Evolutionary conservation across 2,888 invertebrate species (phyloP), one percentile per base, ranked within the genome.

Genomic region (Acrocyrtus sp.): DNA sequence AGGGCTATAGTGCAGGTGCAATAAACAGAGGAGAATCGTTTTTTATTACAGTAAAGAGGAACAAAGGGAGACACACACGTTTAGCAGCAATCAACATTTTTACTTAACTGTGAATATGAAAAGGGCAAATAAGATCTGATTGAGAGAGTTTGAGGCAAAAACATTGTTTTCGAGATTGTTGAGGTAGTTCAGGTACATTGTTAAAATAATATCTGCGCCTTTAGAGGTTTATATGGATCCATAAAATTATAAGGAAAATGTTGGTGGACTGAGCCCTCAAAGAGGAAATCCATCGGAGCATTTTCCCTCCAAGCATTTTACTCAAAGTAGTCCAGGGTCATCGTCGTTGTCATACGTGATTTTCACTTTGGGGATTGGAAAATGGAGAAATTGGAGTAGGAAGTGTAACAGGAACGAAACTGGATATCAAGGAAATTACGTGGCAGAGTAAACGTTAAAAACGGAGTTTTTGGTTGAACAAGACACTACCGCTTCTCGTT

Each of bases 291-390:
- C 22, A 15, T 12, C 6, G 15, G n/a, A 24, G 17, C 56, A n/a
- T 39, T 43, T 15, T 39, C n/a, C 43, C 45, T 48, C 22, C 29
- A 58, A 45, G n/a, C 51, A 60, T 48, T 57, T 56, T 50, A 41
- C 43, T 29, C 27, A 17, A 72, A 72, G 72, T 72, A 72, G 72
- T 72, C 66, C 72, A 72, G 66, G 72, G 72, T 56, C 72, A 61
- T 72, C 57, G 17, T 61, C 43, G 29, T 48, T 61, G 61, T 72
- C 65, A 72, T 57, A 29, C 27, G 45, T 56, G 63, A 47, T 58
- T 63, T 70, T 62, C 57, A n/a, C n/a, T 67, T 61, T 41, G 54
- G 58, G 70, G 63, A 54, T 21, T 58, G 63, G 63, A 63, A 19
- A 60, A 47, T 19, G n/a, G 56, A 62, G 62, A 70, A 62, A 57